Base-by-base conservation (phyloP, 1,140 invertebrate genomes). In the Orius insidiosus region DNA sequence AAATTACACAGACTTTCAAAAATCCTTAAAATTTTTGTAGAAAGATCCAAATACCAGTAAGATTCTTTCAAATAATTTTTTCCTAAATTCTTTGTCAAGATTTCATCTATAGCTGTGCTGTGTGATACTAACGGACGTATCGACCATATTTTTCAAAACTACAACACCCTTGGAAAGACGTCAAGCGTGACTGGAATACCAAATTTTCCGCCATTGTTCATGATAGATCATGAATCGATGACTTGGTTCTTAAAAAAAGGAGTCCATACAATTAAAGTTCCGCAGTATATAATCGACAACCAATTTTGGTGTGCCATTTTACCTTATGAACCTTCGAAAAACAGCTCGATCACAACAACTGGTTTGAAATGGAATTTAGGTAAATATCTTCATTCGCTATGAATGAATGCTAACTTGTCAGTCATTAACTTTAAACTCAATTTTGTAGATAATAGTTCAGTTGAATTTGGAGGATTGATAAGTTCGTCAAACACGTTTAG, bases 341-440 rank as follows among this genome's bases (percentile, higher is more conserved):
- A 68, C 35, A 61, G 56, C 49, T 71, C 79, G 1, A 76, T 75
- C 11, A 80, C 83, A 24, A 24, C 24, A 4, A 75, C 68, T 35
- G 85, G 85, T 10, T 65, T 89, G 0, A 85, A 85, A 60, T 89
- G 83, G 83, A 83, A 89, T 66, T 69, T 88, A 60, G 63, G 83
- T 86, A 69, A 60, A 60, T 30, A 58, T n/a, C n/a, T n/a, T n/a
- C n/a, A n/a, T n/a, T n/a, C n/a, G n/a, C n/a, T n/a, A 24, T 24
- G 24, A 24, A 24, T 24, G 24, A 24, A 4, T n/a, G n/a, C n/a
- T n/a, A n/a, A n/a, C n/a, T 24, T 24, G 3, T 24, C 24, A 24
- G 24, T 24, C 3, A 24, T 24, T 24, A 24, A 24, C 24, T n/a
- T n/a, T n/a, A n/a, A n/a, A n/a, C n/a, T n/a, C n/a, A 4, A 24